Conservation (phyloP, 1,140 invertebrate species). For the Drosophila lowei region DNA sequence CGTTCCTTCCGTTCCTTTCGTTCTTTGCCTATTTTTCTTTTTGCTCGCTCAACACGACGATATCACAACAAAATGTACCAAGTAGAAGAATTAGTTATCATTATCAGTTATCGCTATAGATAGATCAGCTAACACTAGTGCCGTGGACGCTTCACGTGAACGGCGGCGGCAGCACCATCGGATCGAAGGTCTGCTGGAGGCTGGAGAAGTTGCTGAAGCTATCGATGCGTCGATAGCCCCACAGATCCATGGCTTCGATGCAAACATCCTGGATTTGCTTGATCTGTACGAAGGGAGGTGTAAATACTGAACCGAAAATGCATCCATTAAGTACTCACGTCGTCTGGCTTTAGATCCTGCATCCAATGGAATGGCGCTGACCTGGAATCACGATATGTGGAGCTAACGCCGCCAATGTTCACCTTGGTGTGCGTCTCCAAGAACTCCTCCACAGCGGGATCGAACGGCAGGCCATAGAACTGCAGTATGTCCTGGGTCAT, state of each 20-base stretch:
- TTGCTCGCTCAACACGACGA: conserved; percentile 76
- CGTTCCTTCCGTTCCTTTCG: not conserved
- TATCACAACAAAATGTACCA: conserved; percentile 82
- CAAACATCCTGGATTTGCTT: conserved; percentile 87
- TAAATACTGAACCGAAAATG: not conserved
- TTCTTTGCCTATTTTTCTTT: conserved; percentile 40
- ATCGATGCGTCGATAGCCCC: conserved; percentile 88
- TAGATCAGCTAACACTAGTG: conserved; percentile 28
- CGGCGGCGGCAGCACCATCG: conserved; percentile 76
- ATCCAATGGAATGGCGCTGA: conserved; percentile 93
- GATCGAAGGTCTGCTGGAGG: conserved; percentile 74
- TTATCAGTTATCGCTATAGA: conserved; percentile 56
- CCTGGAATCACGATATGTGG: conserved; percentile 92
- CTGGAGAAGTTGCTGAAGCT: conserved; percentile 82
- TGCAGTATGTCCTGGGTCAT: conserved; percentile 89
- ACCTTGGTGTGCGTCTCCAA: conserved; percentile 91
- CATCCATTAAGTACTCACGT: conserved; percentile 83
- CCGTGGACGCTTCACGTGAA: conserved; percentile 67
- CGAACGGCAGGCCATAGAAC: conserved; percentile 90
- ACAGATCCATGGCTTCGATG: conserved; percentile 89
- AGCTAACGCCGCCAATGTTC: conserved; percentile 91
- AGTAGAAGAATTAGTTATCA: conserved; percentile 77
- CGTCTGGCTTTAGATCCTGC: conserved; percentile 88
- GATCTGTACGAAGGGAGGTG: conserved; percentile 45
- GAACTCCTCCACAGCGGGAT: conserved; percentile 88